Conservation (phyloP, 1,140 invertebrate genomes). For the Atta colombica region DNA sequence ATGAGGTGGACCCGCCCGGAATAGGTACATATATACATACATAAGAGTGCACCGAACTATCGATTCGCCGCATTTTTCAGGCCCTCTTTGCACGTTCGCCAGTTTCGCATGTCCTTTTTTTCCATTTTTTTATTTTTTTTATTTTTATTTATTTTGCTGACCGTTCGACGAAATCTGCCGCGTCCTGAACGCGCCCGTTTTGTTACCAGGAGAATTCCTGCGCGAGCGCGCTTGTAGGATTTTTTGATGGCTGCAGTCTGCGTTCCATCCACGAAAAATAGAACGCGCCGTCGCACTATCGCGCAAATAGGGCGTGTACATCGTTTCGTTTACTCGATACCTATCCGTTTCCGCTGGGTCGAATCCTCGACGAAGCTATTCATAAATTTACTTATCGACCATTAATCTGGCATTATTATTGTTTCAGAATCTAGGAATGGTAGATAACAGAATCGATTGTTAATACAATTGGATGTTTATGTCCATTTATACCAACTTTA, state of each 20-base stretch:
- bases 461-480: conserved; percentile 1
- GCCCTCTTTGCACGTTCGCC: conserved; percentile 59
- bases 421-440: neutral
- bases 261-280: conserved; percentile 38
- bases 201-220: conserved; percentile 57
- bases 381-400: conserved; percentile 2
- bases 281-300: conserved; percentile 25
- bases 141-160: conserved; percentile 54
- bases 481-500: too few species aligned
- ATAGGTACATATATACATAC: conserved; percentile 58
- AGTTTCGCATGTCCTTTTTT: conserved; percentile 34
- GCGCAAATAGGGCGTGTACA: conserved; percentile 26
- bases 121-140: neutral
- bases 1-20: conserved; percentile 60
- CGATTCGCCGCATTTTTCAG: conserved; percentile 59
- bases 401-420: neutral
- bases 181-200: conserved; percentile 24
- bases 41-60: conserved; percentile 70
- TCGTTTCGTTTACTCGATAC: conserved; percentile 30
- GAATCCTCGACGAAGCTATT: neutral
- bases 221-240: conserved; percentile 26
- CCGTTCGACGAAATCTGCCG: conserved; percentile 46
- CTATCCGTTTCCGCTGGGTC: neutral
- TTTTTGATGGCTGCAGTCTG: conserved; percentile 51
- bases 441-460: neutral